Conservation (phyloP, 37 sponge, comb jelly and placozoan genomes). For the Aphrocallistes beatrix region DNA sequence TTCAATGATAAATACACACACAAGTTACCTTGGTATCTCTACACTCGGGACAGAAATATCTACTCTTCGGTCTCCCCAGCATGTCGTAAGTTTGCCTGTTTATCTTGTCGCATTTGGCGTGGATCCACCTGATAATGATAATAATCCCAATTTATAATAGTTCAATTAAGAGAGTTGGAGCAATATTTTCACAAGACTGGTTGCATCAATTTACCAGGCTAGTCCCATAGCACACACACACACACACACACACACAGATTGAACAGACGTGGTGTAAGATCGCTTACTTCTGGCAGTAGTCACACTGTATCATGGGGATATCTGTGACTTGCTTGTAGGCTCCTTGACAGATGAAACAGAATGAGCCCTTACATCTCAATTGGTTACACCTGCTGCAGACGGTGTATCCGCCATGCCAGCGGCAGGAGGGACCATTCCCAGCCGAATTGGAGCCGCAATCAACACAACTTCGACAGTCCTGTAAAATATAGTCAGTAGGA, state of each 20-base stretch:
- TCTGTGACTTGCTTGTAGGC: constrained; percentile 6
- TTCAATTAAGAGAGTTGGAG: too few relatives aligned
- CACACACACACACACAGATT: background rate
- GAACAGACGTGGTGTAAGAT: background rate
- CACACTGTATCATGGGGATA: constrained; percentile 16
- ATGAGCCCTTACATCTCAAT: background rate
- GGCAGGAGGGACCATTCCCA: constrained; percentile 13
- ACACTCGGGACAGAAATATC: constrained; percentile 13
- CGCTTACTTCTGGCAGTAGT: background rate
- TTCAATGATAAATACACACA: background rate
- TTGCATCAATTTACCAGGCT: too few relatives aligned
- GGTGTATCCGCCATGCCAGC: constrained; percentile 3
- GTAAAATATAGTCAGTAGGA: too few relatives aligned
- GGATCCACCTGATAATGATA: constrained; percentile 16
- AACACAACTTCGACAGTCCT: constrained; percentile 1
- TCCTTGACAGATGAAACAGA: constrained; percentile 8
- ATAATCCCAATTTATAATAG: too few relatives aligned
- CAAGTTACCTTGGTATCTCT: background rate
- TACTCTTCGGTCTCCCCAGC: background rate
- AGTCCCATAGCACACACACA: background rate
- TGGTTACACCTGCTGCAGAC: constrained; percentile 14
- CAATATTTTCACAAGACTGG: too few relatives aligned
- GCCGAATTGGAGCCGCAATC: background rate
- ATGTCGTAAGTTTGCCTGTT: background rate
- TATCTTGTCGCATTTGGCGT: constrained; percentile 3